These are phyloP conservation scores for Pandemis cinnamomeana DNA, from an alignment of 2,888 invertebrate genomes.

Conservation along the genomic window DNA sequence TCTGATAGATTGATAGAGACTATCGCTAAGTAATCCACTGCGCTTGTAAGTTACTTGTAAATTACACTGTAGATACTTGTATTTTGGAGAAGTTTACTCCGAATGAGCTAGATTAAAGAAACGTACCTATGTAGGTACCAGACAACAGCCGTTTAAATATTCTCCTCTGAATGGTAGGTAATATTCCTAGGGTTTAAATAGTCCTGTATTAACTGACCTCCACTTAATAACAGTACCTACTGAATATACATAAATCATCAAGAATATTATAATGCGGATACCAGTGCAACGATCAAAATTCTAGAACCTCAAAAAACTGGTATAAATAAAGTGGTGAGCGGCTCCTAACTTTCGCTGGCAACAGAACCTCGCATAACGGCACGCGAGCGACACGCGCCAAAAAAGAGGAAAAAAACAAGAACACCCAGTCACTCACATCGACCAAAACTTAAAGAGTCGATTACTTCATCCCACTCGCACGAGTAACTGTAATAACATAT, in stretches of 20 bases:
- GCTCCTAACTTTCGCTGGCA: slow-evolving; percentile 81
- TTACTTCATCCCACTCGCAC: slow-evolving; percentile 20
- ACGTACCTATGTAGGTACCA: no score
- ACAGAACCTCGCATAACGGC: slow-evolving; percentile 74
- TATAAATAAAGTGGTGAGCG: slow-evolving; percentile 49
- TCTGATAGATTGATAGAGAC: no score
- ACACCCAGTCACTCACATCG: slow-evolving; percentile 38
- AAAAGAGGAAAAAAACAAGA: slow-evolving; percentile 63
- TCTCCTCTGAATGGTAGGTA: background rate
- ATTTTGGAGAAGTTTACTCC: no score
- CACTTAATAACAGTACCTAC: background rate
- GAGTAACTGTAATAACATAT: background rate
- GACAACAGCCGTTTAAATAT: no score
- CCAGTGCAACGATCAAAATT: slow-evolving; percentile 39
- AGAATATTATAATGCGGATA: slow-evolving; percentile 21
- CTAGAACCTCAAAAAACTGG: slow-evolving; percentile 47
- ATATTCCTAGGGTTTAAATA: background rate
- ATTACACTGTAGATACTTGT: no score
- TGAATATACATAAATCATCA: background rate
- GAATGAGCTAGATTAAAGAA: no score
- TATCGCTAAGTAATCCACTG: no score
- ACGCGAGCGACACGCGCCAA: slow-evolving; percentile 78
- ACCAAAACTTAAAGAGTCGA: slow-evolving; percentile 59
- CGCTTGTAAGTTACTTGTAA: no score
- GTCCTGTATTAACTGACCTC: background rate